Evolutionary conservation across 2,797 vertebrate species (phyloP).

Genomic region (Ataeniobius toweri): DNA sequence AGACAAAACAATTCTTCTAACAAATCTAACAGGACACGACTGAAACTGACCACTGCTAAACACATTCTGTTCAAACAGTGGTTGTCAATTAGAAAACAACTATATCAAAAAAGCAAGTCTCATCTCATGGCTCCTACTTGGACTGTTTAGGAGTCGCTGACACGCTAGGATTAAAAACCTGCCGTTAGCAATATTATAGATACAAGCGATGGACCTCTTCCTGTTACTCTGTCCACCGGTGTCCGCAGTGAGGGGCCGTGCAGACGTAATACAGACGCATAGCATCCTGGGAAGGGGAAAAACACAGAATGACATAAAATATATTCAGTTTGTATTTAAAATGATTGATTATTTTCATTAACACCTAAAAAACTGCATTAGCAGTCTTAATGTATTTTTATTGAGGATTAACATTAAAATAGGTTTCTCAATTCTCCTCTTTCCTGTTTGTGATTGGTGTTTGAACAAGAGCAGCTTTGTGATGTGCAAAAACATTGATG

Average conservation of each 20-base stretch:
- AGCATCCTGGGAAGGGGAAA: slow-evolving; percentile 81
- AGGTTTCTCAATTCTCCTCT: not conserved
- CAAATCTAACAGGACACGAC: not conserved
- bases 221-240: slow-evolving; percentile 91
- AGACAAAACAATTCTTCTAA: not conserved
- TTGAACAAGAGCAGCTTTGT: not conserved
- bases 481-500: not conserved
- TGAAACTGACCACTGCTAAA: slow-evolving; percentile 23
- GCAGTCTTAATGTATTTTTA: not conserved
- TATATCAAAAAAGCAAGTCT: slow-evolving; percentile 16
- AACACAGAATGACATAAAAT: not conserved
- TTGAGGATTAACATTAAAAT: not conserved
- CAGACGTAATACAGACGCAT: slow-evolving; percentile 96
- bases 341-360: not conserved
- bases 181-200: slow-evolving; percentile 9
- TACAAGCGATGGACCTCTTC: slow-evolving; percentile 9
- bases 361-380: not conserved
- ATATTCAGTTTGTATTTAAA: not conserved
- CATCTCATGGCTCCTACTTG: not conserved
- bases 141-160: not conserved
- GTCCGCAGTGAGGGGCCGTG: slow-evolving; percentile 93
- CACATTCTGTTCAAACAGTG: slow-evolving; percentile 49
- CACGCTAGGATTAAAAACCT: not conserved
- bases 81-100: slow-evolving; percentile 4
- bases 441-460: not conserved